phyloP scores from a whole-genome alignment of 2,888 invertebrate genomes.

The Pterobdella sp. region DNA sequence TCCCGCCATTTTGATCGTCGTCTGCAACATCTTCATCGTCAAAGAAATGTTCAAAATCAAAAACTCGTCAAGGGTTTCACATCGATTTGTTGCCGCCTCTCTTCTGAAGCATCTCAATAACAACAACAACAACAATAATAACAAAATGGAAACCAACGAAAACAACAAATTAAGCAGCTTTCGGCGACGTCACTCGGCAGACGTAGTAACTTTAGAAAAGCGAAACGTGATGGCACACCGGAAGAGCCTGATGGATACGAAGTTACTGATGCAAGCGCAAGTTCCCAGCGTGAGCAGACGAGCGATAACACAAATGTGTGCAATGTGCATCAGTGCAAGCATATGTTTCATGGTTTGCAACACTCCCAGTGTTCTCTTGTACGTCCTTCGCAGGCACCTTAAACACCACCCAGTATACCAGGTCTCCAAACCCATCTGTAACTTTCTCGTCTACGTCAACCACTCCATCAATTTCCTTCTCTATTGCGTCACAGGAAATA shows the following conservation, averaged over 20 bases:
- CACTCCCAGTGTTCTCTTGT: conserved; percentile 38
- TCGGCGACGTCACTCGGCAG: not conserved
- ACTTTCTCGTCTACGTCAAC: conserved; percentile 34
- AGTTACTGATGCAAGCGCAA: not conserved
- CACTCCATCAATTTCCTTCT: conserved; percentile 37
- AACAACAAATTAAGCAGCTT: not conserved
- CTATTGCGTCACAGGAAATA: conserved; percentile 35
- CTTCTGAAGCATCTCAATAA: not conserved
- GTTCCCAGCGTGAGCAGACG: conserved; percentile 30
- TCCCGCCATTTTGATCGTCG: conserved; percentile 37
- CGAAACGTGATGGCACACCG: not conserved
- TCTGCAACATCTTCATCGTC: conserved; percentile 39
- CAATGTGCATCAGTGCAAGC: conserved; percentile 39
- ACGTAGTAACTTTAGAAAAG: not conserved
- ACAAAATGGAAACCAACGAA: not conserved
- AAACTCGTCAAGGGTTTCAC: not conserved
- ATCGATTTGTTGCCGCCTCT: not conserved
- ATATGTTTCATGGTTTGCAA: conserved; percentile 39
- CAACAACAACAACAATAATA: not conserved
- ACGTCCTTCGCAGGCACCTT: conserved; percentile 39
- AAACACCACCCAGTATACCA: conserved; percentile 30
- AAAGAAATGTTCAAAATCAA: conserved; percentile 32
- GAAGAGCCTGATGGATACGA: not conserved
- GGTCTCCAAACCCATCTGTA: conserved; percentile 33
- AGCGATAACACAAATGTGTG: conserved; percentile 33